Evolutionary conservation across 2,888 invertebrate species (phyloP).

Genomic region (Aporophyla nigra): DNA sequence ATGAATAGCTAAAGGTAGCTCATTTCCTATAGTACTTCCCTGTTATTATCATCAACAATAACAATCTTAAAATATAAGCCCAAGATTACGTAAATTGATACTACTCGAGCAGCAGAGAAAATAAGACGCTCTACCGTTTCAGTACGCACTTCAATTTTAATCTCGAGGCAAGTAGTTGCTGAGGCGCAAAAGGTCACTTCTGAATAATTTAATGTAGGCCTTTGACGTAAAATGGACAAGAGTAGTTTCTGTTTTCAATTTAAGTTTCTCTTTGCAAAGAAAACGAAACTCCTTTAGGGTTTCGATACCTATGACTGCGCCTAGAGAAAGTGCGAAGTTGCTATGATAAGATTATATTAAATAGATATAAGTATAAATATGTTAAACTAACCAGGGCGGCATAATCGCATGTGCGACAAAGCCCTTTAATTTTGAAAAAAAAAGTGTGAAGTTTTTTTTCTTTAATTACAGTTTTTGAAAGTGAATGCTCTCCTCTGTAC

Average conservation of each 20-base stretch:
- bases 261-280: constrained; percentile 3
- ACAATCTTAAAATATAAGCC: constrained; percentile 6
- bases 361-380: no score
- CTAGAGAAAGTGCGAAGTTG: background rate
- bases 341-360: no score
- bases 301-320: background rate
- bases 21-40: background rate
- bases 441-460: background rate
- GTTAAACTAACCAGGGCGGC: no score
- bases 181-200: constrained; percentile 41
- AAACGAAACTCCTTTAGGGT: background rate
- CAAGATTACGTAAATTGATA: constrained; percentile 31
- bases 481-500: no score
- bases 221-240: constrained; percentile 42
- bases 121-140: constrained; percentile 14
- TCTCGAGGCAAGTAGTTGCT: constrained; percentile 27
- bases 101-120: constrained; percentile 28
- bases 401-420: no score
- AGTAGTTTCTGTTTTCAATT: constrained; percentile 39
- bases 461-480: background rate
- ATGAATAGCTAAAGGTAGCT: no score
- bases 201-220: constrained; percentile 56
- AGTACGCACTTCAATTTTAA: constrained; percentile 53
- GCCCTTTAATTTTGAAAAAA: no score
- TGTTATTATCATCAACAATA: constrained; percentile 8